These are phyloP conservation scores for Epicauta chinensis DNA, from an alignment of 1,140 invertebrate genomes.

Conservation along the genomic window DNA sequence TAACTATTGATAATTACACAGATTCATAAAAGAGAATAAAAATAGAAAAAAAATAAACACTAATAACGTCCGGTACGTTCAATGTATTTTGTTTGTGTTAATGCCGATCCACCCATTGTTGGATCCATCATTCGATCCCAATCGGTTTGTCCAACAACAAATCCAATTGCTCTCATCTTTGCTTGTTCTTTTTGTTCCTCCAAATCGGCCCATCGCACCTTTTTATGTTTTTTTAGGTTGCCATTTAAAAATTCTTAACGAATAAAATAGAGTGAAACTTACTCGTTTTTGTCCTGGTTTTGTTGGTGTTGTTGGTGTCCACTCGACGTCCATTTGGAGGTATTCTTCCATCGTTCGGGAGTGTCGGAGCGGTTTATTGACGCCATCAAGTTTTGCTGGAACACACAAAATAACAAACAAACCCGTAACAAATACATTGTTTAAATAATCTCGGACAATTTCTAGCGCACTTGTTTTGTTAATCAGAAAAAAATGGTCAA, in stretches of 20 bases:
- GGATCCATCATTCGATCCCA: slow-evolving; percentile 93
- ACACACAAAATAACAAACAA: slow-evolving; percentile 39
- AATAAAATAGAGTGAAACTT: slow-evolving; percentile 43
- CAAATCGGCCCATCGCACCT: slow-evolving; percentile 97
- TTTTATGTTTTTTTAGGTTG: slow-evolving; percentile 25
- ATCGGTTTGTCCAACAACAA: slow-evolving; percentile 91
- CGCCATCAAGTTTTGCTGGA: slow-evolving; percentile 85
- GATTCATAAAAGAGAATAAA: neutral
- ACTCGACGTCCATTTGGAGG: slow-evolving; percentile 80
- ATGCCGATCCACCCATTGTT: slow-evolving; percentile 75
- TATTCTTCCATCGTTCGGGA: slow-evolving; percentile 78
- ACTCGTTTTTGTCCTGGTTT: slow-evolving; percentile 86
- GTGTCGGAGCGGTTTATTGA: slow-evolving; percentile 52
- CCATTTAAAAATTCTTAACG: neutral
- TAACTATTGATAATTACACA: neutral
- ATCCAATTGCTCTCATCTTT: slow-evolving; percentile 87
- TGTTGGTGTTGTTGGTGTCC: slow-evolving; percentile 47
- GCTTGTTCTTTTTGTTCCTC: slow-evolving; percentile 86
- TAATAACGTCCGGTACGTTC: slow-evolving; percentile 45
- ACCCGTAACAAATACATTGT: neutral
- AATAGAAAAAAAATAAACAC: slow-evolving; percentile 11
- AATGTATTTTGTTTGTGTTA: slow-evolving; percentile 93
- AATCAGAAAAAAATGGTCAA: neutral
- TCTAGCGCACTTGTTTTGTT: no score
- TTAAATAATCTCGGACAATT: no score